Conservation (phyloP, 2,113 vertebrate species). For the Cryptomyrus ogoouensis region DNA sequence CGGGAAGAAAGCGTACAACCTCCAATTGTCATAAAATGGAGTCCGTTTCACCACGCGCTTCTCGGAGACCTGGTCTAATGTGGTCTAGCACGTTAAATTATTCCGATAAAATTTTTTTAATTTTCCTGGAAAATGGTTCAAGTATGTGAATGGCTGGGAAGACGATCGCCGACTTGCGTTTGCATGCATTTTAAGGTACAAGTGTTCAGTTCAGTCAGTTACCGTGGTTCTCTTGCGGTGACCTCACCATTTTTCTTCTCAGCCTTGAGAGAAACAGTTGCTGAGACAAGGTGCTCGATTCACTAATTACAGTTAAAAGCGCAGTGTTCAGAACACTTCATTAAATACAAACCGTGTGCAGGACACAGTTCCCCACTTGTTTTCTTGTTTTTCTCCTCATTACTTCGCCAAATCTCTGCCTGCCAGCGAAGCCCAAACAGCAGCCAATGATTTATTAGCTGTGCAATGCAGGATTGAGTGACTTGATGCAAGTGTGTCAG, state of each 20-base stretch:
- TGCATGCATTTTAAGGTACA: not conserved
- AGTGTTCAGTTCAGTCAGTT: not conserved
- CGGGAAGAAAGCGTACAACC: not conserved
- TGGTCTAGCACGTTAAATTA: not conserved
- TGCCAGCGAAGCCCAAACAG: not conserved
- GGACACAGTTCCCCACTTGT: not conserved
- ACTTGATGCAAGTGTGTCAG: conserved; percentile 25
- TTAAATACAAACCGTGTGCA: not conserved
- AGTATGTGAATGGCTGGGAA: not conserved
- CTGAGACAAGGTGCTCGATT: not conserved
- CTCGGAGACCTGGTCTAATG: not conserved
- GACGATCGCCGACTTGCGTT: not conserved
- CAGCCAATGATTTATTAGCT: conserved; percentile 22
- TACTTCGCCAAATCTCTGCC: conserved; percentile 7
- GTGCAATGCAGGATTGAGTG: conserved; percentile 12
- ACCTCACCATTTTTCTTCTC: not conserved
- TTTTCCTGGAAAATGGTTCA: not conserved
- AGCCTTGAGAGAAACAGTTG: not conserved
- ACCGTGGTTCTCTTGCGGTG: not conserved
- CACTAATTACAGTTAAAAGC: not conserved
- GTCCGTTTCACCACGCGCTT: not conserved
- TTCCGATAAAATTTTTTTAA: not conserved
- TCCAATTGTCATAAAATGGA: not conserved
- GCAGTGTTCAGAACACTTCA: not conserved
- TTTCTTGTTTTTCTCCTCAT: not conserved